A percentile compares a stretch with the other conserved stretches of the same genome.
phyloP scores from a whole-genome alignment of 1,140 invertebrate species.

The Euglossa dilemma region DNA sequence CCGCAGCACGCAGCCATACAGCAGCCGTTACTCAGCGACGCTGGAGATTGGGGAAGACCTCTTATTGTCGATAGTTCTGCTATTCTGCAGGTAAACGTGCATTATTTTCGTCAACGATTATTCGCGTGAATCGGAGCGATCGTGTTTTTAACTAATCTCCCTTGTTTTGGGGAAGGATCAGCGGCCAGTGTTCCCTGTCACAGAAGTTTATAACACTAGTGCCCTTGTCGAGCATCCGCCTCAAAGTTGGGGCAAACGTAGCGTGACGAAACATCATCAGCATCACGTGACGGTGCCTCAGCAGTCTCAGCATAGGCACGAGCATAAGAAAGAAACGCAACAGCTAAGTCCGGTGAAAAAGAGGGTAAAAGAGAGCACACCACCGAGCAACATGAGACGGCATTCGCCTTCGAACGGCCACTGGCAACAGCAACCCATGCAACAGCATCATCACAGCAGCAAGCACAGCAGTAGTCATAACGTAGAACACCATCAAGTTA shows the following conservation, averaged over 20 bases:
- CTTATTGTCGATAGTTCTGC: conserved; percentile 91
- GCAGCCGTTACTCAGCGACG: conserved; percentile 86
- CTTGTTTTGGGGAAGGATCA: conserved; percentile 83
- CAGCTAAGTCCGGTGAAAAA: conserved; percentile 98
- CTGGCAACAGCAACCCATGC: conserved; percentile 78
- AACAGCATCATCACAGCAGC: conserved; percentile 76
- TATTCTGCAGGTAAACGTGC: conserved; percentile 84
- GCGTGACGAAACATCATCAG: conserved; percentile 83
- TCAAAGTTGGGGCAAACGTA: conserved; percentile 82
- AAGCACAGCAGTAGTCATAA: conserved; percentile 75
- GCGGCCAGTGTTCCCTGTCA: conserved; percentile 87
- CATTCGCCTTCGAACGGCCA: conserved; percentile 78
- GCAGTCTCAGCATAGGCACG: conserved; percentile 80
- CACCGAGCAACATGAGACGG: conserved; percentile 85
- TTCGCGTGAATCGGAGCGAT: no score
- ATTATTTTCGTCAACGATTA: not conserved
- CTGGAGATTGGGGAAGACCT: conserved; percentile 89
- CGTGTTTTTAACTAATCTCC: conserved; percentile 66
- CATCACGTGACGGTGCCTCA: conserved; percentile 82
- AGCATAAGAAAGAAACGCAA: conserved; percentile 92
- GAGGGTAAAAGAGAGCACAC: conserved; percentile 97
- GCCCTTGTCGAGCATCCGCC: conserved; percentile 84
- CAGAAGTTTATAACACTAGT: conserved; percentile 84
- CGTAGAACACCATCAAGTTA: conserved; percentile 82
- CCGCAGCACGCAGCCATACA: conserved; percentile 89